Evolutionary conservation across 1,140 invertebrate genomes (phyloP).

Genomic region (Coenobita brevimanus): DNA sequence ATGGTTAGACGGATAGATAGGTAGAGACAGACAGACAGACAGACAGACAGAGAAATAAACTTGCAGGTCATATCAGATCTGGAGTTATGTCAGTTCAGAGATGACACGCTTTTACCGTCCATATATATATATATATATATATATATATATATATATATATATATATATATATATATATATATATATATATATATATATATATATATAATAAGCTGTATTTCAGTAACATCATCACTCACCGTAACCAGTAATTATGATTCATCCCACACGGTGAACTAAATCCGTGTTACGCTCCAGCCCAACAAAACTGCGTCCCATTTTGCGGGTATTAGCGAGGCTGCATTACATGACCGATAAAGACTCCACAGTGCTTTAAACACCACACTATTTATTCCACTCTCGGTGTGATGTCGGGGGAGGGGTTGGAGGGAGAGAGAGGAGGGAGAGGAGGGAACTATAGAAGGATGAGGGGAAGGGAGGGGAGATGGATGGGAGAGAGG

Average conservation of each 20-base stretch:
- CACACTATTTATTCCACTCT: constrained; percentile 30
- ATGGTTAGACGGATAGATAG: too few species aligned
- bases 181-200: not conserved
- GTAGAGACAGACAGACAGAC: too few species aligned
- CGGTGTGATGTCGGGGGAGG: not conserved
- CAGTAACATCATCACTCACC: too few species aligned
- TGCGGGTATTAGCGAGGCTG: constrained; percentile 25
- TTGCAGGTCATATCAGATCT: too few species aligned
- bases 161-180: not conserved
- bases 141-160: not conserved
- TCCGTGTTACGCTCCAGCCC: not conserved
- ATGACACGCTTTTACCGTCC: not conserved
- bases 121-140: constrained; percentile 37
- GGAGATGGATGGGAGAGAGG: too few species aligned
- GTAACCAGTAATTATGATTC: too few species aligned
- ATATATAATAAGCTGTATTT: not conserved
- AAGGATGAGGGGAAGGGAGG: too few species aligned
- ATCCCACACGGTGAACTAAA: too few species aligned
- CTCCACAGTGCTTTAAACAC: constrained; percentile 22
- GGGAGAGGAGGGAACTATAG: too few species aligned
- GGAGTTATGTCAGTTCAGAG: too few species aligned
- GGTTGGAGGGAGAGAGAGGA: not conserved
- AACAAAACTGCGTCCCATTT: constrained; percentile 5
- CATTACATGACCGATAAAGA: constrained; percentile 44
- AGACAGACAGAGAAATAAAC: too few species aligned